These are phyloP conservation scores for Brachyopa scutellaris DNA, from an alignment of 2,888 invertebrate species.

Conservation along the genomic window DNA sequence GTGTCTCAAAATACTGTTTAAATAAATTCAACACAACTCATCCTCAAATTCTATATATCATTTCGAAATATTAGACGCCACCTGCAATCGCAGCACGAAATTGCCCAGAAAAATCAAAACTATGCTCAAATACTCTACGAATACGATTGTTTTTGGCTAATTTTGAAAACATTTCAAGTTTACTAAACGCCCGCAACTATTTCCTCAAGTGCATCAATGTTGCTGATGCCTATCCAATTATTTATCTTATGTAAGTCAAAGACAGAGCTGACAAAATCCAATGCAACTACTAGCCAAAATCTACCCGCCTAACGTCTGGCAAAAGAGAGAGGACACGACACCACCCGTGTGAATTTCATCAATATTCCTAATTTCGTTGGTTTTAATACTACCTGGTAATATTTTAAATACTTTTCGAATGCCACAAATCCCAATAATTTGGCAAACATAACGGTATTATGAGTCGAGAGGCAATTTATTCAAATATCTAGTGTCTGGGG, in stretches of 20 bases:
- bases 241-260: conserved; percentile 9
- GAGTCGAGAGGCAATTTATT: no score
- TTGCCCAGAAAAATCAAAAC: no score
- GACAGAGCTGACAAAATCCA: no score
- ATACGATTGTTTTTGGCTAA: background rate
- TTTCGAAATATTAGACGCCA: conserved; percentile 14
- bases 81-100: background rate
- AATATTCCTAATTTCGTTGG: no score
- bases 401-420: no score
- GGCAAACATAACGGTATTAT: background rate
- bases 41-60: background rate
- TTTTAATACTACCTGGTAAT: background rate
- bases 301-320: no score
- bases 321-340: no score
- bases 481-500: no score
- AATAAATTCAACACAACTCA: background rate
- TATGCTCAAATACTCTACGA: background rate
- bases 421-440: conserved; percentile 2
- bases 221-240: conserved; percentile 16
- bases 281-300: no score
- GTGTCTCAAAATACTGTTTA: no score
- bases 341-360: no score
- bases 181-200: background rate
- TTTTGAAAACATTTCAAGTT: background rate
- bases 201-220: background rate